These are phyloP conservation scores for Dasysyrphus albostriatus DNA, from an alignment of 2,888 invertebrate genomes.

Conservation along the genomic window DNA sequence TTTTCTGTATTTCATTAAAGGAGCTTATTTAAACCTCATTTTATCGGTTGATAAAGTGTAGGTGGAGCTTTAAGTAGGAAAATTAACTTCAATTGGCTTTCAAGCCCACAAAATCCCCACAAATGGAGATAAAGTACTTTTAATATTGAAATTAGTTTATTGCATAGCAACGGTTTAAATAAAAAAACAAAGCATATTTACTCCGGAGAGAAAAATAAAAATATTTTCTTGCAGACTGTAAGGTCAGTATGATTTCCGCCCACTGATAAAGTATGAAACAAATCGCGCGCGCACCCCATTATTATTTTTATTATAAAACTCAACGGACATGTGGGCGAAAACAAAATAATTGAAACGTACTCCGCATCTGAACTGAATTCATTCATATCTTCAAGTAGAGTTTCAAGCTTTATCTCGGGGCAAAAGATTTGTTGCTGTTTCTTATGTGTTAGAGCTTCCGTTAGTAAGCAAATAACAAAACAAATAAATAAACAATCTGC, in stretches of 20 bases:
- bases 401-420: slow-evolving; percentile 53
- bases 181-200: slow-evolving; percentile 47
- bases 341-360: slow-evolving; percentile 69
- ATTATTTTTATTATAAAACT: slow-evolving; percentile 29
- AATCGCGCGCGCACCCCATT: slow-evolving; percentile 51
- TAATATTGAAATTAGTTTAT: slow-evolving; percentile 40
- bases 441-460: slow-evolving; percentile 53
- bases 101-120: slow-evolving; percentile 29
- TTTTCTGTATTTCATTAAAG: not conserved
- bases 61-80: slow-evolving; percentile 44
- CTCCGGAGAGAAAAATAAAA: slow-evolving; percentile 20
- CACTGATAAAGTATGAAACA: slow-evolving; percentile 59
- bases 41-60: slow-evolving; percentile 34
- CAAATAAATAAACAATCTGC: slow-evolving; percentile 66
- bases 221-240: slow-evolving; percentile 50
- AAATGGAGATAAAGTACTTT: slow-evolving; percentile 30
- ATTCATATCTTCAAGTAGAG: slow-evolving; percentile 48
- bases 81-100: slow-evolving; percentile 39
- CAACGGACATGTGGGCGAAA: slow-evolving; percentile 53
- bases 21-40: not conserved
- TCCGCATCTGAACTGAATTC: slow-evolving; percentile 57
- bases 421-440: slow-evolving; percentile 9
- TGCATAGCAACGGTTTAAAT: slow-evolving; percentile 62
- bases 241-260: slow-evolving; percentile 73
- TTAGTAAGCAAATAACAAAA: slow-evolving; percentile 31